Evolutionary conservation across 1,140 invertebrate species (phyloP), one percentile per base, ranked within the genome.

Genomic region (Tetramorium simillimum): DNA sequence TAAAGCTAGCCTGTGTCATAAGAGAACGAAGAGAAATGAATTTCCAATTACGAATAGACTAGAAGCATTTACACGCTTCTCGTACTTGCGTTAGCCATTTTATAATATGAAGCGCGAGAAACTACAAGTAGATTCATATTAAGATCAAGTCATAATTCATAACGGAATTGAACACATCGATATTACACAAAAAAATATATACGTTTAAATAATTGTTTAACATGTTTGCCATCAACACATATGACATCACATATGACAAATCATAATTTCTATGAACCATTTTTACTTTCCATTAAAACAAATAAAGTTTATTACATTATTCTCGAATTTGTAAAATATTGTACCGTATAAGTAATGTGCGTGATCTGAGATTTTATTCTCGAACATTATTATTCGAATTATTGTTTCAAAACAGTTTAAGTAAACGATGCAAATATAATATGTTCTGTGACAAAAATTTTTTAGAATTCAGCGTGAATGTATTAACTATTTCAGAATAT

Each of bases 1-100:
- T 73, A 37, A 84, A 75, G 40, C 69, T 81, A 81, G 78, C 65
- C 65, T 72, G 51, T 72, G 65, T 81, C 65, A 81, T 81, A 70
- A 56, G n/a, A 56, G n/a, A 72, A 12, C 12, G 51, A 28, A 51
- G n/a, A 49, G 18, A 40, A 2, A 10, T 69, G 16, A 81, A 43
- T 70, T 80, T 80, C 28, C 14, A 67, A 33, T 81, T 70, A 70
- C 5, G 18, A 81, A 53, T 81, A 81, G 65, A 43, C 21, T 53
- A 56, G 33, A 58, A 56, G 37, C 16, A 24, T 81, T 24, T 60
- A 24, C 28, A 40, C 12, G 43, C 46, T 81, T 81, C 78, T 81
- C 65, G 78, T 70, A 81, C 51, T 81, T 70, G 65, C 51, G 67
- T 70, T 33, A 72, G 78, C 78, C 53, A 58, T 81, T 81, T 81